These are phyloP conservation scores for Dromaius novaehollandiae DNA, from an alignment of 2,113 vertebrate species.

Conservation along the genomic window DNA sequence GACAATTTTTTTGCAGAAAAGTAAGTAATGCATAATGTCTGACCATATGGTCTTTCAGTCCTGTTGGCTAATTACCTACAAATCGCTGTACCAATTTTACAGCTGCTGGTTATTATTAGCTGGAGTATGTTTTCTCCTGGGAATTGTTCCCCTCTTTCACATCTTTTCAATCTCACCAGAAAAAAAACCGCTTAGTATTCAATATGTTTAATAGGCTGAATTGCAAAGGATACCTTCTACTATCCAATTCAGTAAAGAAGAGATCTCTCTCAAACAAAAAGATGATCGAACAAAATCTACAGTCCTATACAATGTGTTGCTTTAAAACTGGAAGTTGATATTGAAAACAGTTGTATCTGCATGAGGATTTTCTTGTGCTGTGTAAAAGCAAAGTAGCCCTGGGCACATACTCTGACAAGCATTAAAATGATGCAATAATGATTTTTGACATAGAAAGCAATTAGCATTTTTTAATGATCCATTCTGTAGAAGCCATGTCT, in stretches of 20 bases:
- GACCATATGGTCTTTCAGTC: constrained; percentile 42
- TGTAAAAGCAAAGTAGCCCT: background rate
- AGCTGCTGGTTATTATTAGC: constrained; percentile 59
- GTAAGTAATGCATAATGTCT: constrained; percentile 7
- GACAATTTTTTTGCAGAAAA: constrained; percentile 14
- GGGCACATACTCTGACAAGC: constrained; percentile 22
- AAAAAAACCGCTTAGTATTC: background rate
- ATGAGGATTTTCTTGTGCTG: constrained; percentile 28
- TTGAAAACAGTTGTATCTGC: constrained; percentile 12
- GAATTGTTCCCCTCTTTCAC: constrained; percentile 3
- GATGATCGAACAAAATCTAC: background rate
- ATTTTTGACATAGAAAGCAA: constrained; percentile 65
- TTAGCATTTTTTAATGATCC: constrained; percentile 50
- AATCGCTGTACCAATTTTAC: constrained; percentile 49
- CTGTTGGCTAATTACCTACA: constrained; percentile 66
- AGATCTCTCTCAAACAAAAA: background rate
- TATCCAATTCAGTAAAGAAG: background rate
- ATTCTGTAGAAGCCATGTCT: constrained; percentile 62
- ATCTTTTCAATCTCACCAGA: constrained; percentile 23
- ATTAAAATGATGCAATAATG: constrained; percentile 48
- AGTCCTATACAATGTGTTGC: background rate
- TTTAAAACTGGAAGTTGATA: constrained; percentile 36
- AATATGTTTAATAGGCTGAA: background rate
- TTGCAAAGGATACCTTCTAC: background rate
- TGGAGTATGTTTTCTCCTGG: constrained; percentile 31